These are phyloP conservation scores for Euspilapteryx auroguttella DNA, from an alignment of 2,888 invertebrate species.

Conservation along the genomic window DNA sequence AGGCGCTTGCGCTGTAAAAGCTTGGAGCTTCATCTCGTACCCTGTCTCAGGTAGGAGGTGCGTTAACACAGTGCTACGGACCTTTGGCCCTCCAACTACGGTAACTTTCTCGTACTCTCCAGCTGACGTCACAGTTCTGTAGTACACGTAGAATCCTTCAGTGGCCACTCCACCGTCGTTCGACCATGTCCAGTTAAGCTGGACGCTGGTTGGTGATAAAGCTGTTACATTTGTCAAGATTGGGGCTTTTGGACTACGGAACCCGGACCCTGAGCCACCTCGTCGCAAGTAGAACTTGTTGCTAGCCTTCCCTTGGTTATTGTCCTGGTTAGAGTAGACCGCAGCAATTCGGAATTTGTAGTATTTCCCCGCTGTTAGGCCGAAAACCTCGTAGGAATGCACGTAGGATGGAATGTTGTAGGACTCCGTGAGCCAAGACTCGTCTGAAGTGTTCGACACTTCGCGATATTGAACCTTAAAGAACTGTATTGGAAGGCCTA, in stretches of 20 bases:
- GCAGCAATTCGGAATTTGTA: slow-evolving; percentile 90
- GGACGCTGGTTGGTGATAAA: slow-evolving; percentile 69
- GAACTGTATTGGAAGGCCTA: slow-evolving; percentile 81
- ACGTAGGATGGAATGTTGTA: slow-evolving; percentile 79
- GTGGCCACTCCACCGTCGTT: slow-evolving; percentile 54
- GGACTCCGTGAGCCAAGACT: slow-evolving; percentile 77
- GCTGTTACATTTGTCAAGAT: slow-evolving; percentile 71
- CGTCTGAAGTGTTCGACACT: slow-evolving; percentile 30
- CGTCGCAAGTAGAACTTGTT: slow-evolving; percentile 53
- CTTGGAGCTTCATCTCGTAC: slow-evolving; percentile 90
- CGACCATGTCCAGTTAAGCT: slow-evolving; percentile 72
- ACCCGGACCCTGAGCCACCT: too few species aligned
- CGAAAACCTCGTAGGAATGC: slow-evolving; percentile 75
- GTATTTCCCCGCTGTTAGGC: slow-evolving; percentile 71
- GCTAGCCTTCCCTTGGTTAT: slow-evolving; percentile 66
- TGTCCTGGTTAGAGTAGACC: slow-evolving; percentile 93
- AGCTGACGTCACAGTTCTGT: slow-evolving; percentile 80
- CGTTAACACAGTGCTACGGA: slow-evolving; percentile 72
- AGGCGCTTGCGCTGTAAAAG: slow-evolving; percentile 83
- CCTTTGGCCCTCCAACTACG: slow-evolving; percentile 72
- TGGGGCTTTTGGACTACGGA: slow-evolving; percentile 66
- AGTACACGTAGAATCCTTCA: slow-evolving; percentile 91
- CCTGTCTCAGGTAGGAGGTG: slow-evolving; percentile 80
- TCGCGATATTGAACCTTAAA: slow-evolving; percentile 70
- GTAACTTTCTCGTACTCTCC: slow-evolving; percentile 81